These are phyloP conservation scores for Asbolus verrucosus DNA, from an alignment of 1,140 invertebrate genomes.

Conservation along the genomic window DNA sequence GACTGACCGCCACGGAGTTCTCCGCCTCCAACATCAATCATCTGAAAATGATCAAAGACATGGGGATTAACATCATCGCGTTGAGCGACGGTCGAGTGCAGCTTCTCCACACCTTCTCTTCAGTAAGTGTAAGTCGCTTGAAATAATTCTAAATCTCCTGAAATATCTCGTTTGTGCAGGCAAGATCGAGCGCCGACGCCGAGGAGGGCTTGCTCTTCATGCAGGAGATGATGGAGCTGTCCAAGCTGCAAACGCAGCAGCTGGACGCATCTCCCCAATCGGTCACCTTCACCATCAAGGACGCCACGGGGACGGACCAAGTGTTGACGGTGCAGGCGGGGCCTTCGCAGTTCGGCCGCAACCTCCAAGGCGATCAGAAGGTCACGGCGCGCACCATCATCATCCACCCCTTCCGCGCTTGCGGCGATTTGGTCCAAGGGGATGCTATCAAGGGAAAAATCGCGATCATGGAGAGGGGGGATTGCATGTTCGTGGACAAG, in stretches of 20 bases:
- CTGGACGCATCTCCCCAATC: conserved; percentile 71
- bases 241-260: conserved; percentile 76
- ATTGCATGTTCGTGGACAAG: conserved; percentile 97
- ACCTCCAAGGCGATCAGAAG: conserved; percentile 73
- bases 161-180: no score
- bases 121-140: conserved; percentile 69
- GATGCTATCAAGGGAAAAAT: conserved; percentile 76
- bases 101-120: conserved; percentile 86
- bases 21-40: conserved; percentile 91
- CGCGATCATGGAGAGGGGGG: conserved; percentile 86
- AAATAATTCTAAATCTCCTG: conserved; percentile 12
- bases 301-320: conserved; percentile 58
- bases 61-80: conserved; percentile 94
- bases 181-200: conserved; percentile 84
- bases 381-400: conserved; percentile 73
- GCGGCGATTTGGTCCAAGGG: conserved; percentile 74
- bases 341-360: conserved; percentile 91
- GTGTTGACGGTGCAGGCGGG: conserved; percentile 78
- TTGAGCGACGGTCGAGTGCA: conserved; percentile 91
- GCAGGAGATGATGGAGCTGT: conserved; percentile 96
- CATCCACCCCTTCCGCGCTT: conserved; percentile 78
- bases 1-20: conserved; percentile 80
- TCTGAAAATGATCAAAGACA: conserved; percentile 85
- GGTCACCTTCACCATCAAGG: conserved; percentile 68
- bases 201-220: conserved; percentile 95